Percentiles rank a stretch among this genome's conserved stretches.
Evolutionary conservation across 2,888 invertebrate species (phyloP).

Genomic region (Thumatha senex): DNA sequence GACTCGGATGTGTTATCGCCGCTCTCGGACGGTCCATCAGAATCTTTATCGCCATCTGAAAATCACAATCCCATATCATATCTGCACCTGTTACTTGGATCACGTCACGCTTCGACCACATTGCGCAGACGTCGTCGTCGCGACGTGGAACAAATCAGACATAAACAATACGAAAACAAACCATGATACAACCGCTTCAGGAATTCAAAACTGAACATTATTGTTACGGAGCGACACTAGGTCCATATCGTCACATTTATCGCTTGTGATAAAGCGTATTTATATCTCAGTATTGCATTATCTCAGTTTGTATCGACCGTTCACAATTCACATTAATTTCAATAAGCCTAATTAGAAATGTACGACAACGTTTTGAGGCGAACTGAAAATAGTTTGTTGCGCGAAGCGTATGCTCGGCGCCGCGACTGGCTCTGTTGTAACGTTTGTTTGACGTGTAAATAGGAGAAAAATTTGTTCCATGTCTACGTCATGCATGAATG

Average conservation of each 20-base stretch:
- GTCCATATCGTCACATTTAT: constrained; percentile 63
- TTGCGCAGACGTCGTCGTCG: constrained; percentile 11
- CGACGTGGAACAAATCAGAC: constrained; percentile 16
- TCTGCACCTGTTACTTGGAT: constrained; percentile 37
- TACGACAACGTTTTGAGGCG: constrained; percentile 39
- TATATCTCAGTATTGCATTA: constrained; percentile 49
- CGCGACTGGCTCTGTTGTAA: constrained; percentile 64
- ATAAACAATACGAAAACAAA: constrained; percentile 48
- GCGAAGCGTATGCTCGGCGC: constrained; percentile 49
- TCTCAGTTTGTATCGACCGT: constrained; percentile 23
- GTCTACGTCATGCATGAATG: constrained; percentile 73
- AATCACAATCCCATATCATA: constrained; percentile 40
- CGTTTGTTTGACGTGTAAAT: constrained; percentile 70
- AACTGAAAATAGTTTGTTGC: constrained; percentile 55
- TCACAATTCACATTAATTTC: constrained; percentile 42
- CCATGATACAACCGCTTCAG: constrained; percentile 77
- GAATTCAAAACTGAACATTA: constrained; percentile 78
- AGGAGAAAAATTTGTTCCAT: constrained; percentile 73
- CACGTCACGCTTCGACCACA: constrained; percentile 29
- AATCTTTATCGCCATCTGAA: constrained; percentile 80
- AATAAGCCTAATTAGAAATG: constrained; percentile 44
- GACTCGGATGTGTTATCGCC: constrained; percentile 80
- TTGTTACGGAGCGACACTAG: constrained; percentile 52
- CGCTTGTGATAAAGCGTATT: constrained; percentile 60
- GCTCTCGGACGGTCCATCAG: constrained; percentile 79